These are phyloP conservation scores for Cydia splendana DNA, from an alignment of 1,140 invertebrate genomes.

Conservation along the genomic window DNA sequence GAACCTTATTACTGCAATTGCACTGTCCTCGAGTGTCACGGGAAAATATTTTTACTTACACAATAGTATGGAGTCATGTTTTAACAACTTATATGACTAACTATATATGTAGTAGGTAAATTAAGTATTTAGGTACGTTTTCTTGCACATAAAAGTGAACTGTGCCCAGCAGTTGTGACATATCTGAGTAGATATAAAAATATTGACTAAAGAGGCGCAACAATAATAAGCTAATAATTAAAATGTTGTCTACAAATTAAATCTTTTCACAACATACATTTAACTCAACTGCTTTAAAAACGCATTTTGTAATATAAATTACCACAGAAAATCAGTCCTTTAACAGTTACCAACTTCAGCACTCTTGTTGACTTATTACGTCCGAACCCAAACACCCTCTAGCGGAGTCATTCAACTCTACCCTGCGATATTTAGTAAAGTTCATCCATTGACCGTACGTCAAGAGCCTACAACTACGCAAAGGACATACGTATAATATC, in stretches of 20 bases:
- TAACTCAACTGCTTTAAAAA: neutral
- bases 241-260: too few relatives aligned
- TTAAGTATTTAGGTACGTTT: too few relatives aligned
- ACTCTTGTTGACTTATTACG: neutral
- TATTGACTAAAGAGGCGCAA: too few relatives aligned
- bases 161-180: too few relatives aligned
- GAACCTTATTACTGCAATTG: conserved; percentile 16
- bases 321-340: neutral
- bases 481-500: neutral
- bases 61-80: neutral
- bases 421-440: neutral
- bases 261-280: too few relatives aligned
- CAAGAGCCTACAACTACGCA: neutral
- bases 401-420: conserved; percentile 1
- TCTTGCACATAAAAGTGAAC: too few relatives aligned
- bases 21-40: conserved; percentile 13
- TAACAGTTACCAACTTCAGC: neutral
- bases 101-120: too few relatives aligned
- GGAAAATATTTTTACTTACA: neutral
- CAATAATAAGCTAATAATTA: too few relatives aligned
- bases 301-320: neutral
- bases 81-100: neutral
- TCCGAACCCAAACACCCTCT: neutral
- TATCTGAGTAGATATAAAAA: too few relatives aligned
- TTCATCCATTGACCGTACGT: neutral